Conservation (phyloP, 2,888 invertebrate species). For the Phyllotreta cruciferae region DNA sequence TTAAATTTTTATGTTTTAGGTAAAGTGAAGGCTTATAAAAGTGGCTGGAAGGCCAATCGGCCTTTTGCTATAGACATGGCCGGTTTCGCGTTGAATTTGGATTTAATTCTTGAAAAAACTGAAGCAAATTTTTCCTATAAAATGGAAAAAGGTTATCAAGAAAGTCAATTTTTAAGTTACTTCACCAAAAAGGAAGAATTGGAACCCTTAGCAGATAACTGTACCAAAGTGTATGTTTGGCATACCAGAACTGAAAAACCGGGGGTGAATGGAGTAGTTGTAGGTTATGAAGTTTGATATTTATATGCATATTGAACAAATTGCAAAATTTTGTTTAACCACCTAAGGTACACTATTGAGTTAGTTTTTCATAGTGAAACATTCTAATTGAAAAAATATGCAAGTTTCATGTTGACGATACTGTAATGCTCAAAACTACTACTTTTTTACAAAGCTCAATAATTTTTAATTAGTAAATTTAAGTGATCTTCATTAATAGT, state of each 20-base stretch:
- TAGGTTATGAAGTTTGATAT: slow-evolving; percentile 55
- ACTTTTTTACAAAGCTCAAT: too few relatives aligned
- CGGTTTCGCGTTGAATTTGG: slow-evolving; percentile 88
- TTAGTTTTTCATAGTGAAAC: too few relatives aligned
- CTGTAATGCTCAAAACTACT: too few relatives aligned
- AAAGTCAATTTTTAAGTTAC: slow-evolving; percentile 81
- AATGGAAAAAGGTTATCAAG: slow-evolving; percentile 88
- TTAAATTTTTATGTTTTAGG: slow-evolving; percentile 51
- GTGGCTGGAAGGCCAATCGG: slow-evolving; percentile 88
- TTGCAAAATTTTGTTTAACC: too few relatives aligned
- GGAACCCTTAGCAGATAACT: slow-evolving; percentile 90
- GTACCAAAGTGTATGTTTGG: slow-evolving; percentile 97
- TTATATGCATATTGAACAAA: background rate
- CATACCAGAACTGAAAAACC: slow-evolving; percentile 96
- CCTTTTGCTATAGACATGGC: slow-evolving; percentile 99
- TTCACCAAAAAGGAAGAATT: slow-evolving; percentile 76
- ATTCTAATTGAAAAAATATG: too few relatives aligned
- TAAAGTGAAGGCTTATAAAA: slow-evolving; percentile 70
- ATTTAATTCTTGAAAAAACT: slow-evolving; percentile 73
- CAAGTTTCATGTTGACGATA: too few relatives aligned
- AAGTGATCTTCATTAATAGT: too few relatives aligned
- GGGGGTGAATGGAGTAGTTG: slow-evolving; percentile 73
- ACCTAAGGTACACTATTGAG: too few relatives aligned
- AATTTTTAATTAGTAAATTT: too few relatives aligned
- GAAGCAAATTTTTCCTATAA: slow-evolving; percentile 83